Conservation (phyloP, 2,797 vertebrate genomes). For the Acanthopagrus latus region DNA sequence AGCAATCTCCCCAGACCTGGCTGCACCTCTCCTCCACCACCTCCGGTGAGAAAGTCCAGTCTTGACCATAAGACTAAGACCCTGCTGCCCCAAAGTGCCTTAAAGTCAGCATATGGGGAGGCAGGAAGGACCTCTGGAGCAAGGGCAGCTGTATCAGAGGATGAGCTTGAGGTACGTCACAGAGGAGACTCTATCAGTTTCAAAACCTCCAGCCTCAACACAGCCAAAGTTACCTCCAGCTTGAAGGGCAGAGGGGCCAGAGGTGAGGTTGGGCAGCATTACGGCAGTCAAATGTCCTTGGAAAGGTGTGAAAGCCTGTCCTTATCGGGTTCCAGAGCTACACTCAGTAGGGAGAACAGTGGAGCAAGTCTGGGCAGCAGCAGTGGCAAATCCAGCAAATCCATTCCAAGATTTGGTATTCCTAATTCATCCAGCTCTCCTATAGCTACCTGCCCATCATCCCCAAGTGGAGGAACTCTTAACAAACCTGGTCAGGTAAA, state of each 20-base stretch:
- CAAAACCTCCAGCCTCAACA: conserved; percentile 84
- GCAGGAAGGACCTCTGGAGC: conserved; percentile 70
- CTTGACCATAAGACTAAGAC: conserved; percentile 92
- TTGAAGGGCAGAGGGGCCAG: conserved; percentile 88
- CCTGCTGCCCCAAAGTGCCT: conserved; percentile 88
- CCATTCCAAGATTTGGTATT: conserved; percentile 91
- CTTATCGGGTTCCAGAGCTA: conserved; percentile 73
- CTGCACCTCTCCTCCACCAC: conserved; percentile 91
- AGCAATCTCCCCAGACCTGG: conserved; percentile 87
- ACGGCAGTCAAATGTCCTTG: conserved; percentile 90
- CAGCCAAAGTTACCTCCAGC: conserved; percentile 90
- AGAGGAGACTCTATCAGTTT: conserved; percentile 83
- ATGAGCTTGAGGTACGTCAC: conserved; percentile 87
- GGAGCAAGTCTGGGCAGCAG: conserved; percentile 82
- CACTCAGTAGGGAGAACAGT: conserved; percentile 86
- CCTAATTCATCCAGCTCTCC: conserved; percentile 86
- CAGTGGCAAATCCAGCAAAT: conserved; percentile 85
- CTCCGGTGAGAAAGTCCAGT: conserved; percentile 97
- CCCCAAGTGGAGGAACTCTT: conserved; percentile 66
- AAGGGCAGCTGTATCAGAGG: conserved; percentile 87
- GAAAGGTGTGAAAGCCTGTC: conserved; percentile 91
- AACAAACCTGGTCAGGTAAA: conserved; percentile 88
- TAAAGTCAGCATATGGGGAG: conserved; percentile 87
- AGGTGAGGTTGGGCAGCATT: conserved; percentile 87
- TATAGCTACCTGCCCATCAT: conserved; percentile 84